Conservation (phyloP, 1,140 invertebrate species). For the Lethrus apterus region DNA sequence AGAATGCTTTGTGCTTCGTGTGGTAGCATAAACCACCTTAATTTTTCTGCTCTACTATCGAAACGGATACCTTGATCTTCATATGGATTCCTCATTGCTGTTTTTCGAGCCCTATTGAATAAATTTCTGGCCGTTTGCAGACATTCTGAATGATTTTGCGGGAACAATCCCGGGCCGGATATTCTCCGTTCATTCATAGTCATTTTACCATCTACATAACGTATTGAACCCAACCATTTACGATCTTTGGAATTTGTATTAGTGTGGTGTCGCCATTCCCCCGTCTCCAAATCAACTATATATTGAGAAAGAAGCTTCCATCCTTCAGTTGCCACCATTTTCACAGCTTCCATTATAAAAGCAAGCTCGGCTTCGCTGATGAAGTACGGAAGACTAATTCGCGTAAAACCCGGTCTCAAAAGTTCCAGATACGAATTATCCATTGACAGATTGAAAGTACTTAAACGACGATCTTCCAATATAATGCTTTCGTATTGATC, state of each 20-base stretch:
- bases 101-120: conserved; percentile 70
- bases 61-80: conserved; percentile 64
- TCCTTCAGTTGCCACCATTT: conserved; percentile 80
- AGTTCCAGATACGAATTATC: conserved; percentile 64
- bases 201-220: conserved; percentile 71
- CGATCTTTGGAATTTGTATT: conserved; percentile 71
- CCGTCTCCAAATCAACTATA: conserved; percentile 75
- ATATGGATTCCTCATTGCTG: conserved; percentile 62
- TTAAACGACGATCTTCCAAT: conserved; percentile 58
- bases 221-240: conserved; percentile 73
- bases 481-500: conserved; percentile 69
- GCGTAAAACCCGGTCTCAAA: conserved; percentile 76
- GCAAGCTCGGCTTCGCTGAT: conserved; percentile 70
- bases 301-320: conserved; percentile 89
- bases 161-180: conserved; percentile 61
- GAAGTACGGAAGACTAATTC: conserved; percentile 82
- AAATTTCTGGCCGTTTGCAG: conserved; percentile 69
- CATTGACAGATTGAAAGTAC: conserved; percentile 52
- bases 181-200: conserved; percentile 58
- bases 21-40: conserved; percentile 82
- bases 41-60: conserved; percentile 55
- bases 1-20: conserved; percentile 67
- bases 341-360: conserved; percentile 76
- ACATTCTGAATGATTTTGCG: conserved; percentile 65
- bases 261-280: conserved; percentile 81